Conservation (phyloP, 2,113 vertebrate genomes). For the Vidua macroura region DNA sequence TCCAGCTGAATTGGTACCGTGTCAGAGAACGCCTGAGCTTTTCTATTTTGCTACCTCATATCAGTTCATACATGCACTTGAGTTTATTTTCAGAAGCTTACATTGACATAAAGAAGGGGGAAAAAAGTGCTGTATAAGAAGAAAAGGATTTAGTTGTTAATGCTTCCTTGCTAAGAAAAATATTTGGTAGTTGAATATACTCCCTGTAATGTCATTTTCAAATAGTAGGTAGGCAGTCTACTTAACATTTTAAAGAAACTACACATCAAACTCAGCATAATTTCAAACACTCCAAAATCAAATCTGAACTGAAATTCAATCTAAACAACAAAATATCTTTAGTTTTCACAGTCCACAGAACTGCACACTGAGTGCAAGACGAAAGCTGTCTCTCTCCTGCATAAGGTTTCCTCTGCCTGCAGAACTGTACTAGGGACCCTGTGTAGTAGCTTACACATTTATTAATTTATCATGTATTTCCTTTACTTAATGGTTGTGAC, state of each 20-base stretch:
- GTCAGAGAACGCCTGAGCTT: neutral
- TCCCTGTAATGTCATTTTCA: neutral
- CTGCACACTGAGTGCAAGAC: neutral
- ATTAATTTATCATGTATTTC: neutral
- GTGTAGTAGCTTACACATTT: neutral
- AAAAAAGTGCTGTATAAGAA: neutral
- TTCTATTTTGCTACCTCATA: neutral
- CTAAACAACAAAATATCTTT: neutral
- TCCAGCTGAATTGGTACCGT: neutral
- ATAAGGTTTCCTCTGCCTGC: neutral
- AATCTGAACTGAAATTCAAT: neutral
- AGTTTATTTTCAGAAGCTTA: constrained; percentile 15
- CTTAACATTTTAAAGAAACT: neutral
- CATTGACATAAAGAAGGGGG: neutral
- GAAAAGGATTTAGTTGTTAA: neutral
- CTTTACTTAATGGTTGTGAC: neutral
- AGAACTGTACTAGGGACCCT: neutral
- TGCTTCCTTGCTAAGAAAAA: neutral
- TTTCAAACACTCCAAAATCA: neutral
- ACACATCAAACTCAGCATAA: neutral
- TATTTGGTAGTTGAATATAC: neutral
- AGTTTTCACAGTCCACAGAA: neutral
- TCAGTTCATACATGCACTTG: constrained; percentile 1
- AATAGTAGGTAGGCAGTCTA: neutral
- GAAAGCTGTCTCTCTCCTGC: neutral